A percentile compares a stretch with the other conserved stretches of the same genome.
These are phyloP conservation scores for Carassius gibelio DNA, from an alignment of 2,113 vertebrate genomes.

Conservation along the genomic window DNA sequence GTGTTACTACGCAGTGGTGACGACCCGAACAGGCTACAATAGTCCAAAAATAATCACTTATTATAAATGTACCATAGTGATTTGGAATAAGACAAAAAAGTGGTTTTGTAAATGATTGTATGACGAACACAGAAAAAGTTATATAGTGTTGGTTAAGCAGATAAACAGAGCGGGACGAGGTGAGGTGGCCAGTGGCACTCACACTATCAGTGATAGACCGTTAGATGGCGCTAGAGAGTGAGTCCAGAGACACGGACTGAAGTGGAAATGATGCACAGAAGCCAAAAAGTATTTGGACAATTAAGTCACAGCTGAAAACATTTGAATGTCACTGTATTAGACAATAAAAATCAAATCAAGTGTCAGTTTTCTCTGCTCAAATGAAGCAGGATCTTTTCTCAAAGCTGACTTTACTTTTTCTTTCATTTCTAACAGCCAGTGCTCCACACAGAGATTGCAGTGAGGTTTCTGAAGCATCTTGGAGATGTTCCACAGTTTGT, in stretches of 20 bases:
- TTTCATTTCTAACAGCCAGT: no score
- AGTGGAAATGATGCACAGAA: neutral
- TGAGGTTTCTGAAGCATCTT: no score
- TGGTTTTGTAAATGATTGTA: no score
- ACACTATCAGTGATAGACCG: conserved; percentile 27
- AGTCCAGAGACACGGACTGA: neutral
- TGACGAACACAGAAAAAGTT: no score
- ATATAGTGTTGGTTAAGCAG: no score
- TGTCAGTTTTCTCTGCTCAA: neutral
- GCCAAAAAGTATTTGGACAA: neutral
- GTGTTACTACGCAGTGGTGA: no score
- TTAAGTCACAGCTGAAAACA: neutral
- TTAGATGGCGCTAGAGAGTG: conserved; percentile 50
- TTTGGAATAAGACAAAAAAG: no score
- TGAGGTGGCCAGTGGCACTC: neutral
- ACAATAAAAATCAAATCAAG: neutral
- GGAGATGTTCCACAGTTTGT: no score
- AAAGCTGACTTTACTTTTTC: neutral
- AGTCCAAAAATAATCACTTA: no score
- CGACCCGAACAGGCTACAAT: no score
- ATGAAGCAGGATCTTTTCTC: neutral
- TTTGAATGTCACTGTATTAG: neutral
- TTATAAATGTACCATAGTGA: no score
- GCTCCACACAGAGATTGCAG: no score
- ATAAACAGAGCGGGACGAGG: neutral